Conservation (phyloP, 2,888 invertebrate species). For the Conistra vaccinii region DNA sequence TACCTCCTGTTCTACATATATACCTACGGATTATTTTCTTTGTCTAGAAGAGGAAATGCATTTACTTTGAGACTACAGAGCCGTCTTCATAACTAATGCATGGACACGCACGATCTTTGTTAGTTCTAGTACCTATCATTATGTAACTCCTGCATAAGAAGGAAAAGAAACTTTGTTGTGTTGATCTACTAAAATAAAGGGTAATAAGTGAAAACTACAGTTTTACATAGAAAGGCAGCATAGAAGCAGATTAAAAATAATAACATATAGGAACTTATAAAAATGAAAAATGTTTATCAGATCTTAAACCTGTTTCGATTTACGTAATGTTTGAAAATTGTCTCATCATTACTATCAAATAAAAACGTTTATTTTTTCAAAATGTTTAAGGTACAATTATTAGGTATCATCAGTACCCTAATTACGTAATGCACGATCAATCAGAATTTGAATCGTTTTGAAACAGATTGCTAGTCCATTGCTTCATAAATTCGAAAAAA, state of each 20-base stretch:
- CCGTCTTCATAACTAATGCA: slow-evolving; percentile 1
- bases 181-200: not conserved
- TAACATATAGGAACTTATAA: not conserved
- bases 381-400: not conserved
- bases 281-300: not conserved
- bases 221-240: not conserved
- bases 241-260: not conserved
- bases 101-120: slow-evolving; percentile 9
- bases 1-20: not conserved
- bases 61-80: not conserved
- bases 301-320: not conserved
- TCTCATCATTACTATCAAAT: not conserved
- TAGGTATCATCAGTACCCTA: not conserved
- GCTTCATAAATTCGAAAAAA: too few species aligned
- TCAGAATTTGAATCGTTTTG: too few species aligned
- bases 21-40: slow-evolving; percentile 6
- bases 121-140: not conserved
- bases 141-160: not conserved
- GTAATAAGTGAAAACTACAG: not conserved
- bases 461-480: too few species aligned
- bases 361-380: not conserved
- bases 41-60: not conserved
- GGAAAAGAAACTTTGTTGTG: not conserved
- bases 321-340: not conserved
- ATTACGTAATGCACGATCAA: too few species aligned